Evolutionary conservation across 2,797 vertebrate species (phyloP).

Genomic region (Oreochromis grahami): DNA sequence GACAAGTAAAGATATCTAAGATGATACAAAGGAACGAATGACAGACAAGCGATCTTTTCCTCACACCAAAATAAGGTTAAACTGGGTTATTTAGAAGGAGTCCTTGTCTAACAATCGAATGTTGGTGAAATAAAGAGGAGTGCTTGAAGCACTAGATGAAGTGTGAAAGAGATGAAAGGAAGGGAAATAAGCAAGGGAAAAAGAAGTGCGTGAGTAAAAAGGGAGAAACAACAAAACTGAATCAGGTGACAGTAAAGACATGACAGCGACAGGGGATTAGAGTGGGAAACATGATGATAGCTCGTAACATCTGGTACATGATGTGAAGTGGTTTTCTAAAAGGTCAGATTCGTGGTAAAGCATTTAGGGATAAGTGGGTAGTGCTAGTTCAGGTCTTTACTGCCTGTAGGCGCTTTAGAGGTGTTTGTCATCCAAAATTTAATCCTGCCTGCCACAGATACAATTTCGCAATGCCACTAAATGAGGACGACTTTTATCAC

Average conservation of each 20-base stretch:
- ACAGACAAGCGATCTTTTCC: background rate
- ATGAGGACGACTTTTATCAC: conserved; percentile 10
- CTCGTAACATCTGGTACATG: conserved; percentile 12
- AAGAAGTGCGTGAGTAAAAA: background rate
- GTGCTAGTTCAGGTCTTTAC: background rate
- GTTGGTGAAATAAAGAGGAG: background rate
- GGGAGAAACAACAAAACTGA: background rate
- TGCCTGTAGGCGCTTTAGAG: background rate
- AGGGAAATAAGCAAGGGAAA: background rate
- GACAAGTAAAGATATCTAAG: background rate
- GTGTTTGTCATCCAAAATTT: conserved; percentile 16
- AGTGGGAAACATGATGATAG: background rate
- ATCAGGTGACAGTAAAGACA: background rate
- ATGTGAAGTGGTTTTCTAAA: conserved; percentile 32
- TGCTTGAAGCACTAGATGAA: background rate
- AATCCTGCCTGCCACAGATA: conserved; percentile 11
- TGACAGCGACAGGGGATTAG: background rate
- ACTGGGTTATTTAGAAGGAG: background rate
- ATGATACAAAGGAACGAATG: background rate
- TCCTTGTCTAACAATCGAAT: background rate
- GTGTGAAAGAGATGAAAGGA: background rate
- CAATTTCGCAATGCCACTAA: background rate
- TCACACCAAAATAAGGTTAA: conserved; percentile 8
- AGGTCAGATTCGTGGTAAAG: conserved; percentile 26
- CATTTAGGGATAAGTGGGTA: conserved; percentile 14